Percentiles rank a stretch among this genome's conserved stretches.
Conservation (phyloP, 1,140 invertebrate species). For the Drosophila sp. region DNA sequence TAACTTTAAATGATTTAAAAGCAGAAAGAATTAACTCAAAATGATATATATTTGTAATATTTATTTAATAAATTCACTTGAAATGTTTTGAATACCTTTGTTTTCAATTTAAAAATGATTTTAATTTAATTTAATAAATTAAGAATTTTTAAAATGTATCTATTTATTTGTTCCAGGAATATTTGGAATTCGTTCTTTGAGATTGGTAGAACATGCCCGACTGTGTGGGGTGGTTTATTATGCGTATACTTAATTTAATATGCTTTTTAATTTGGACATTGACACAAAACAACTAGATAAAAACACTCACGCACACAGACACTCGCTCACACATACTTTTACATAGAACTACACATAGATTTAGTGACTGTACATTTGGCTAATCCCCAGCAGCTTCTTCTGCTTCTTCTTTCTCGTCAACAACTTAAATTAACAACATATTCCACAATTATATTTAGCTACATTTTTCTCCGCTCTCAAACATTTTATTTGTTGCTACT, state of each 20-base stretch:
- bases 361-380: slow-evolving; percentile 72
- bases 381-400: slow-evolving; percentile 24
- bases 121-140: background rate
- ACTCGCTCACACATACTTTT: slow-evolving; percentile 25
- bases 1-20: background rate
- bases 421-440: slow-evolving; percentile 58
- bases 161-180: too few species aligned
- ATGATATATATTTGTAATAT: too few species aligned
- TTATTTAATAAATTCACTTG: too few species aligned
- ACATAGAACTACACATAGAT: slow-evolving; percentile 39
- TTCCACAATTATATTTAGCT: too few species aligned
- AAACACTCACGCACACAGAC: slow-evolving; percentile 37
- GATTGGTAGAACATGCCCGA: background rate
- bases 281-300: slow-evolving; percentile 71
- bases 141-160: background rate
- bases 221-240: background rate
- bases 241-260: slow-evolving; percentile 34
- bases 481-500: too few species aligned
- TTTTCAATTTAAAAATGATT: too few species aligned
- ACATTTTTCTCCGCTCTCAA: too few species aligned
- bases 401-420: slow-evolving; percentile 15
- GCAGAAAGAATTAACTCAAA: too few species aligned
- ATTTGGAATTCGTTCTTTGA: background rate
- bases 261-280: slow-evolving; percentile 55
- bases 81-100: too few species aligned